Base-by-base conservation (phyloP, 2,797 vertebrate genomes). In the Sebastiscus albofasciatus region DNA sequence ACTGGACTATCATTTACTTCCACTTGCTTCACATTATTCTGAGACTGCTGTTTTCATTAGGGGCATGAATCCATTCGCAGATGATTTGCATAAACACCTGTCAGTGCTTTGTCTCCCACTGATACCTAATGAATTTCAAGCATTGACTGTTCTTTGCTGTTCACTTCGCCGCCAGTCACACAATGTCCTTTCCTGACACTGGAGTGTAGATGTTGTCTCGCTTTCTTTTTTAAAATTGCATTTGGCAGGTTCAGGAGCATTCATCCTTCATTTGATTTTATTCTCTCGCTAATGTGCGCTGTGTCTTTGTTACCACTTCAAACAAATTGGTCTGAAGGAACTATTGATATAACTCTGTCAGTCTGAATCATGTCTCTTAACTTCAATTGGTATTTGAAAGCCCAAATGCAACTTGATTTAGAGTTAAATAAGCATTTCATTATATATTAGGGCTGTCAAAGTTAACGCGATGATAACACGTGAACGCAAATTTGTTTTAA, bases 81-180 rank as follows among this genome's bases (percentile, higher is more conserved):
- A 58, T 84, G 77, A 95, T 95, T 94, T 94, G 90, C 93, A 95
- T 95, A 93, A 94, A 95, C 94, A 95, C 93, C 94, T 95, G 93
- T 93, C 93, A 93, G 88, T 92, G 90, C 91, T 93, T 94, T 92
- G 92, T 94, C 91, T 92, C 93, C 92, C 84, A 90, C 93, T 91
- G 93, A 89, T 93, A 92, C 87, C 93, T 89, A 92, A 93, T 94
- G 90, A 92, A 91, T 93, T 92, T 92, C 92, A 91, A 90, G 89
- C 88, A 64, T 84, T 86, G 91, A 75, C 80, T 88, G 85, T 83
- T 84, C 86, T 85, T 83, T 64, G 80, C 85, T 82, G 82, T 83
- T 89, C 84, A 69, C 84, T 80, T 85, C 70, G 67, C 86, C 42
- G 74, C 78, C 87, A 90, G 79, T 88, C 88, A 84, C 54, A 24